Base-by-base conservation (phyloP, 2,113 vertebrate genomes). In the Corydoras sp. region DNA sequence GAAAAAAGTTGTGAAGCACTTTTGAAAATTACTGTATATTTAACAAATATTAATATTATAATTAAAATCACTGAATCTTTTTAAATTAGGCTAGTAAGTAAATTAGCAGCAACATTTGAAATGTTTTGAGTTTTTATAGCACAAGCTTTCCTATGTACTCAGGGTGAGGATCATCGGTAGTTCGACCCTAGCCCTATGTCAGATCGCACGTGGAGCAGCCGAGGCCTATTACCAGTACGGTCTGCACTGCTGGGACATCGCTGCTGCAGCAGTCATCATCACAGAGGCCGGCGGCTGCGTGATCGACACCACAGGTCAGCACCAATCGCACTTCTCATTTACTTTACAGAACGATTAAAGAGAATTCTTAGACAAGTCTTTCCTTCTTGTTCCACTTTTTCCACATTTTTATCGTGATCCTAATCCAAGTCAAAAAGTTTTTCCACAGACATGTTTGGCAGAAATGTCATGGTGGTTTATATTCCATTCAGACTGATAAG, bases 201-300 rank as follows among this genome's bases (percentile, higher is more conserved):
- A 85, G 31, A 29, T 95, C 76, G 93, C 93, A 0, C 83, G 90
- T 0, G 93, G 93, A 0, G 88, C 91, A 0, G 93, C 92, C 0
- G 92, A 95, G 0, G 93, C 90, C 55, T 95, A 92, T 65, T 95
- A 94, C 82, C 92, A 95, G 83, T 95, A 92, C 60, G 93, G 93
- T 24, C 81, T 95, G 48, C 93, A 95, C 81, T 95, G 93, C 85
- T 95, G 93, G 93, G 93, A 95, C 81, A 72, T 95, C 81, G 93
- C 93, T 0, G 92, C 93, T 0, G 93, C 92, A 0, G 92, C 92
- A 0, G 89, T 95, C 71, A 93, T 95, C 70, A 92, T 95, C 59
- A 83, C 90, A 77, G 93, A 95, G 83, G 93, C 93, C 0, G 93
- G 93, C 0, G 93, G 92, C 50, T 83, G 83, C 6, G 90, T 95